Percentiles rank a stretch among this genome's conserved stretches.
Conservation (phyloP, 2,113 vertebrate genomes). For the Myotis yumanensis region DNA sequence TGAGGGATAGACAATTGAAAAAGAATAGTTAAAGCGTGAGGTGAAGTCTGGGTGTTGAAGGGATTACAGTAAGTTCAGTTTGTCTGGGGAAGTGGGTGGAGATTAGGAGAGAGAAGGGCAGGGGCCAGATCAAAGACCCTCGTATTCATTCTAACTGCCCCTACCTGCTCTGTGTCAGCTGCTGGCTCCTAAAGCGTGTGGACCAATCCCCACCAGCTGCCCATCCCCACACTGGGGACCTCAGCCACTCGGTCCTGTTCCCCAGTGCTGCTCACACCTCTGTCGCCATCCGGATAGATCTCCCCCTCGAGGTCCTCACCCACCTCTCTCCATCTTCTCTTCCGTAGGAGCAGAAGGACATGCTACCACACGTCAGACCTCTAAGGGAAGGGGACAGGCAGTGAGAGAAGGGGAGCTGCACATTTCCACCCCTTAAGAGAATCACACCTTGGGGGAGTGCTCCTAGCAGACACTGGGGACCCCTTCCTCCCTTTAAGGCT, state of each 20-base stretch:
- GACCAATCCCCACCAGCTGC: neutral
- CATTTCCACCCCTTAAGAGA: neutral
- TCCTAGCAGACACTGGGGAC: neutral
- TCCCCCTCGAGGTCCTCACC: neutral
- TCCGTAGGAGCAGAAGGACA: neutral
- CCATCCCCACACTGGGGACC: neutral
- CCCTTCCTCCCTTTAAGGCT: neutral
- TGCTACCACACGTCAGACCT: no score
- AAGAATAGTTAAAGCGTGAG: neutral
- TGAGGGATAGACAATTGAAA: neutral
- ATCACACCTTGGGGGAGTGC: neutral
- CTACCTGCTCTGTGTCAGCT: neutral
- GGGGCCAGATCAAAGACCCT: neutral
- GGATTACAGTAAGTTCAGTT: neutral
- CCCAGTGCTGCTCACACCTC: neutral
- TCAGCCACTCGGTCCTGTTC: neutral
- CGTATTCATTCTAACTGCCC: neutral
- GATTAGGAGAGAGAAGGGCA: neutral
- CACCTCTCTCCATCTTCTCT: neutral
- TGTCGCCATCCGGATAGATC: neutral
- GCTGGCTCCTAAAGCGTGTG: neutral
- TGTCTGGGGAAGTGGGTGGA: neutral
- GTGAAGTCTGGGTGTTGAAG: neutral
- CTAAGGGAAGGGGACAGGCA: no score
- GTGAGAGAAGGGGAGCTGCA: neutral